Evolutionary conservation across 2,113 vertebrate species (phyloP).

Genomic region (Hemiprocne comata): DNA sequence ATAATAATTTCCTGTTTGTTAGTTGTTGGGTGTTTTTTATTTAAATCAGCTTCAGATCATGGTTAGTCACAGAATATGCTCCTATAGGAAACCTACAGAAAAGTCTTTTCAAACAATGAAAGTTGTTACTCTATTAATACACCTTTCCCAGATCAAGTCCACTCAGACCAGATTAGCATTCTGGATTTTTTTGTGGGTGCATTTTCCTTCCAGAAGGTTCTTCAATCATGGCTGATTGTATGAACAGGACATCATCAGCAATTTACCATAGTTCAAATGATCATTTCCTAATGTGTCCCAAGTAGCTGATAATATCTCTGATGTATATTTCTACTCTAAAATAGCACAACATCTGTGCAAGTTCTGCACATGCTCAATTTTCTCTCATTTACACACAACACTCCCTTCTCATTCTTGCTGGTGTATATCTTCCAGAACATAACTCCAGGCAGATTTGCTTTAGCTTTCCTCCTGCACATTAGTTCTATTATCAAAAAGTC

Average conservation of each 20-base stretch:
- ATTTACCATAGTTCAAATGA: not conserved
- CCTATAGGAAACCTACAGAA: not conserved
- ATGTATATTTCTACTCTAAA: not conserved
- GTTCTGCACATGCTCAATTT: not conserved
- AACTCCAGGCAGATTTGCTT: not conserved
- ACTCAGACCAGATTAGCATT: not conserved
- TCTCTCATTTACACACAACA: not conserved
- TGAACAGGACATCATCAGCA: not conserved
- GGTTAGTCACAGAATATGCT: not conserved
- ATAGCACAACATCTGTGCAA: not conserved
- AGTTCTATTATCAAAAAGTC: not conserved
- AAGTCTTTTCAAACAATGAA: too few relatives aligned
- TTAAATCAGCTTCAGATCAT: not conserved
- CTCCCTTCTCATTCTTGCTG: not conserved
- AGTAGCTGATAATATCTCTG: not conserved
- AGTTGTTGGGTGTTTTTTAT: not conserved
- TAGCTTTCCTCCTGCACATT: not conserved
- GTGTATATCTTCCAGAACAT: accelerated
- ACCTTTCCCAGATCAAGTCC: not conserved
- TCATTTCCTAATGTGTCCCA: not conserved
- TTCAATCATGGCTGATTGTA: not conserved
- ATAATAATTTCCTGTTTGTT: too few relatives aligned
- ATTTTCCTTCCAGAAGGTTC: not conserved
- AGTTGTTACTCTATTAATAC: not conserved
- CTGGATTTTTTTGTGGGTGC: accelerated